Percentiles rank a stretch among this genome's conserved stretches.
phyloP scores from a whole-genome alignment of 1,140 invertebrate species.

The Drosophila tropicalis region DNA sequence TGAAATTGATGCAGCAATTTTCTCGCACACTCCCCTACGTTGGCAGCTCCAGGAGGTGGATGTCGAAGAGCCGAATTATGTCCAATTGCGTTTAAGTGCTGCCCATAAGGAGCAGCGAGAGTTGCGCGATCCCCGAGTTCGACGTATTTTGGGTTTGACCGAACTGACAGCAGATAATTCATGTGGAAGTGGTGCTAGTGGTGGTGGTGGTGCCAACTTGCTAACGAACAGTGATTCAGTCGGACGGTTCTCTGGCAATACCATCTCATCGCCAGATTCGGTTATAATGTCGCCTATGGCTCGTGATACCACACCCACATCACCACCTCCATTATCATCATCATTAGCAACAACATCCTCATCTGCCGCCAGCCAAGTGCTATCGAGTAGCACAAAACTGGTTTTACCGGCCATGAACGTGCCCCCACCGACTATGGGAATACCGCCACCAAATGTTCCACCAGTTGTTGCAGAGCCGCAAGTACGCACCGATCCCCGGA shows the following conservation, averaged over 20 bases:
- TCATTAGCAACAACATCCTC: too few relatives aligned
- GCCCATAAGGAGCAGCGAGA: conserved; percentile 87
- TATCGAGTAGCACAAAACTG: conserved; percentile 1
- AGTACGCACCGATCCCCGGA: conserved; percentile 51
- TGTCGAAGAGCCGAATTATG: conserved; percentile 89
- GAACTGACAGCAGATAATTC: conserved; percentile 42
- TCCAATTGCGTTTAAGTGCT: conserved; percentile 86
- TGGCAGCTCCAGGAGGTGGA: conserved; percentile 87
- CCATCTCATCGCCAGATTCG: conserved; percentile 57
- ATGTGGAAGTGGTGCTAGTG: background rate
- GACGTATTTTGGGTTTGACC: conserved; percentile 87
- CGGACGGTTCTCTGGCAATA: conserved; percentile 8
- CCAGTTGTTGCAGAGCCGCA: background rate
- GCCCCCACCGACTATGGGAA: conserved; percentile 37
- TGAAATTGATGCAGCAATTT: conserved; percentile 92
- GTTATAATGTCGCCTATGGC: conserved; percentile 15
- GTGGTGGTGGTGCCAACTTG: background rate
- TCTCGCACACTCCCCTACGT: conserved; percentile 88
- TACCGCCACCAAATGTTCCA: conserved; percentile 23
- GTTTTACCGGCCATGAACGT: conserved; percentile 46
- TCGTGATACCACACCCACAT: conserved; percentile 49
- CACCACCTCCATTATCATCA: conserved; percentile 37
- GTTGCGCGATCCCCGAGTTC: conserved; percentile 88
- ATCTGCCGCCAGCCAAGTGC: background rate
- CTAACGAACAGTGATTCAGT: conserved; percentile 5